Conservation (phyloP, 2,113 vertebrate genomes). For the Phrynosoma blainvillii region DNA sequence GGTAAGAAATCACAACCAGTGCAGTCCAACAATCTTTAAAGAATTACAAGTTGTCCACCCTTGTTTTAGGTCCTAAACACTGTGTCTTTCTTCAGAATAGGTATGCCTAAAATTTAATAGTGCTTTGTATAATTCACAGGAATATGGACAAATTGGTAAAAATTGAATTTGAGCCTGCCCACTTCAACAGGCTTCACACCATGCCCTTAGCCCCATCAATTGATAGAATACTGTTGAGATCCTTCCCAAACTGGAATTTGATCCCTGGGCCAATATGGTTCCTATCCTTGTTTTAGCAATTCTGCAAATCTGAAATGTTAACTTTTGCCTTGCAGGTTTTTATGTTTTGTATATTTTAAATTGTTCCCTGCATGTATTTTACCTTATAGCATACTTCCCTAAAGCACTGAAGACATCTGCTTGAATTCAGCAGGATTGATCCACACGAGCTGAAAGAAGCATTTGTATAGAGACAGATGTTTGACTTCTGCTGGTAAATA, state of each 20-base stretch:
- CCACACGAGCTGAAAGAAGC: slow-evolving; percentile 13
- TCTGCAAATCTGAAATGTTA: neutral
- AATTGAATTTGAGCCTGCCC: too few relatives aligned
- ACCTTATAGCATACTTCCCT: neutral
- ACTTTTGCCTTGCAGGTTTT: neutral
- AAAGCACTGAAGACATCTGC: neutral
- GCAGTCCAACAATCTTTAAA: too few relatives aligned
- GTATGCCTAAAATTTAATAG: too few relatives aligned
- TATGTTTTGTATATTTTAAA: slow-evolving; percentile 6
- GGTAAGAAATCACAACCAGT: too few relatives aligned
- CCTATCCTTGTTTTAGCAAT: neutral
- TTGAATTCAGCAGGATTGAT: neutral
- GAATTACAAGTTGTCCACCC: too few relatives aligned
- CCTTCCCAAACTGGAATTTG: neutral
- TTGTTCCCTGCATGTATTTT: neutral
- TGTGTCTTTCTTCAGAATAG: too few relatives aligned
- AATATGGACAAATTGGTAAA: too few relatives aligned
- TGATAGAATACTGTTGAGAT: neutral
- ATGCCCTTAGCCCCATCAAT: too few relatives aligned
- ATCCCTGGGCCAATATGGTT: neutral
- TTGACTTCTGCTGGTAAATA: slow-evolving; percentile 8
- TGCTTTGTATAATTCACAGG: too few relatives aligned
- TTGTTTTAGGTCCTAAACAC: too few relatives aligned
- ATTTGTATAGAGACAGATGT: slow-evolving; percentile 2
- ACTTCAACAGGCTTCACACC: too few relatives aligned